Conservation (phyloP, 2,888 invertebrate genomes). For the Automeris io region DNA sequence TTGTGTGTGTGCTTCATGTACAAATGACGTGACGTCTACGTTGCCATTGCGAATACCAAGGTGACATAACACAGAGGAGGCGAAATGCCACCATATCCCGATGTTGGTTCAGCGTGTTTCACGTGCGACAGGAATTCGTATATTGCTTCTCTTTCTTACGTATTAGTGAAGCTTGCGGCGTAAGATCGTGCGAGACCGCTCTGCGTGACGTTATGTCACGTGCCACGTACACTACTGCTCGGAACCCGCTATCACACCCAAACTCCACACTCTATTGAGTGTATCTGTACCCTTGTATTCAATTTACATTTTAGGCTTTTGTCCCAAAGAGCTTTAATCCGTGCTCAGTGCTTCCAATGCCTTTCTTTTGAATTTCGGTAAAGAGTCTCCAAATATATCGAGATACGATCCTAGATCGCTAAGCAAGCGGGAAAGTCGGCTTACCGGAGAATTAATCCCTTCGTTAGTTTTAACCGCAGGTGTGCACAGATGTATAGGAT, state of each 20-base stretch:
- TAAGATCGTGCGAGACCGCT: constrained; percentile 31
- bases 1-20: too few species aligned
- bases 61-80: not conserved
- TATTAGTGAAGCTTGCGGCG: constrained; percentile 26
- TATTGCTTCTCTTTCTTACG: constrained; percentile 16
- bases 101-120: constrained; percentile 7
- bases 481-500: too few species aligned
- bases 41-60: constrained; percentile 1
- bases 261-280: too few species aligned
- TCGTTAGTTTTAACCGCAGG: too few species aligned
- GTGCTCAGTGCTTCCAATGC: constrained; percentile 1
- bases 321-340: constrained; percentile 19
- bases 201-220: constrained; percentile 52
- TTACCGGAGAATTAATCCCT: too few species aligned
- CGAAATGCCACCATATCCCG: not conserved
- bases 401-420: too few species aligned
- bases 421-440: too few species aligned
- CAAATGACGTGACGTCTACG: too few species aligned
- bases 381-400: too few species aligned
- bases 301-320: constrained; percentile 30
- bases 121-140: constrained; percentile 3
- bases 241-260: not conserved
- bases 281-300: too few species aligned
- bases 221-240: constrained; percentile 31
- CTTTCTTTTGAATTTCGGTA: too few species aligned